Base-by-base conservation (phyloP, 2,797 vertebrate genomes). In the Amazonetta brasiliensis region DNA sequence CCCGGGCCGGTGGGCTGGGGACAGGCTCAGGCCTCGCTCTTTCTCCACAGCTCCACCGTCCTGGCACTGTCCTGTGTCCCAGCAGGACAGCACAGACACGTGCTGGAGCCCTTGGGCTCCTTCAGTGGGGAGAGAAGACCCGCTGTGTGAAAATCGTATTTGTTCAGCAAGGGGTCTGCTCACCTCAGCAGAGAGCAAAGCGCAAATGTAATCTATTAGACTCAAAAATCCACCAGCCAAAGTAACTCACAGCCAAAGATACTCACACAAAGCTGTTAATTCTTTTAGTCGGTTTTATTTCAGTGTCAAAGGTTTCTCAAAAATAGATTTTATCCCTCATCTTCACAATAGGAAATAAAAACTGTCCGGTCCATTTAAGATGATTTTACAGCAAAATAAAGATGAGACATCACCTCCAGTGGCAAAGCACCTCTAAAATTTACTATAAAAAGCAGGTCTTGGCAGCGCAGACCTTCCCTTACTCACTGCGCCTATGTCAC, bases 21-120 rank as follows among this genome's bases (percentile, higher is more conserved):
- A 48, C 11, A 11, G 46, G 22, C 12, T 12, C 22, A 4, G 14
- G 37, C 21, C 21, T 64, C 7, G 1, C 19, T 41, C 3, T 23
- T 25, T n/a, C 31, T 21, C 33, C 31, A 6, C 39, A 43, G 56
- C 14, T 4, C 20, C 0, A 9, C 43, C 0, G 3, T 1, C 11
- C 17, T 22, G 46, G 33, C 33, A 15, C 10, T 18, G 35, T 21
- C 26, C 33, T 7, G 7, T 4, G 37, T 41, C 37, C 19, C 4
- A 4, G 48, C 41, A 11, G 16, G n/a, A 15, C 6, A 2, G 15
- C 2, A 1, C 1, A 8, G 19, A 0, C 4, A 2, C 1, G 30
- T 12, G 35, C 14, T 21, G 46, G 20, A 59, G 58, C 44, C 11
- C 7, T 3, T 7, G 39, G 7, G 23, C 14, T 37, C 9, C 43